Evolutionary conservation across 2,113 vertebrate genomes (phyloP).

Genomic region (Plecturocebus donacophilus): DNA sequence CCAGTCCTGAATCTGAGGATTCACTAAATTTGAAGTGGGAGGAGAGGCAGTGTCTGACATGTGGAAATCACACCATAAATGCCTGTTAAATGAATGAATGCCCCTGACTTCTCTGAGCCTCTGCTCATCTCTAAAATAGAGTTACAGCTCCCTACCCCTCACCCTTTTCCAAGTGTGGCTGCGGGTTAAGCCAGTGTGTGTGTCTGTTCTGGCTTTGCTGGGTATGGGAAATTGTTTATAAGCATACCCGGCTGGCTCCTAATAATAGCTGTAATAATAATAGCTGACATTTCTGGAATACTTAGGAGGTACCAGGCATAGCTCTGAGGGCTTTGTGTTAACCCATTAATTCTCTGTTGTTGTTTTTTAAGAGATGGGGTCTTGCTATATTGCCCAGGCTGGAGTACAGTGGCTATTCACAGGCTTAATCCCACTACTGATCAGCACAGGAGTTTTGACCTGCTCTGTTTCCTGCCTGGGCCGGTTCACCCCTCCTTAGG

Average conservation of each 20-base stretch:
- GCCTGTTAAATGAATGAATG: background rate
- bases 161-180: background rate
- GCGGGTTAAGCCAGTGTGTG: background rate
- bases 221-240: constrained; percentile 34
- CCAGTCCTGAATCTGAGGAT: background rate
- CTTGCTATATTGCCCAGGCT: no score
- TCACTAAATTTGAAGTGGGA: background rate
- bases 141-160: background rate
- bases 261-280: constrained; percentile 65
- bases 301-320: constrained; percentile 26
- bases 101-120: background rate
- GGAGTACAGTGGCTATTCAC: no score
- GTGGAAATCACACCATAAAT: background rate
- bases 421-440: no score
- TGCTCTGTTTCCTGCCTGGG: no score
- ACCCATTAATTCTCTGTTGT: constrained; percentile 7
- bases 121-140: constrained; percentile 18
- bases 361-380: no score
- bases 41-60: background rate
- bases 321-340: constrained; percentile 49
- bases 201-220: background rate
- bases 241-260: constrained; percentile 15
- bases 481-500: no score
- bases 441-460: no score
- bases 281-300: constrained; percentile 62